Evolutionary conservation across 2,797 vertebrate species (phyloP).

Genomic region (Etheostoma nigrum): DNA sequence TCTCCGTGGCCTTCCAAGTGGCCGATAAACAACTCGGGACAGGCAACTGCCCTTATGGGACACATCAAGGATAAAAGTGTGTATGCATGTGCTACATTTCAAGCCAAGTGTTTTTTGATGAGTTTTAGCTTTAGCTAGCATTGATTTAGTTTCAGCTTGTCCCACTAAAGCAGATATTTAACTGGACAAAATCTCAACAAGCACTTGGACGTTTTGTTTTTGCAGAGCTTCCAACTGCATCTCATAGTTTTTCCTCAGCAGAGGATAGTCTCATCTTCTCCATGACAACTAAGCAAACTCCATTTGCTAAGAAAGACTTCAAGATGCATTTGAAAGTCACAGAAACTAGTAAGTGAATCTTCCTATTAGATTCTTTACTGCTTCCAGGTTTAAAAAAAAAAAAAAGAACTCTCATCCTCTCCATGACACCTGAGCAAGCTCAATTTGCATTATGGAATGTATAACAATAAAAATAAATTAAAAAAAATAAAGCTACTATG

Average conservation of each 20-base stretch:
- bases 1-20: constrained; percentile 47
- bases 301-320: neutral
- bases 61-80: constrained; percentile 18
- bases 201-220: neutral
- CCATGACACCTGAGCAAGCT: neutral
- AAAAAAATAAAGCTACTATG: neutral
- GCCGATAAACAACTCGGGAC: constrained; percentile 49
- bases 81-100: constrained; percentile 24
- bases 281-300: neutral
- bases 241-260: neutral
- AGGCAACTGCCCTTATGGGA: constrained; percentile 50
- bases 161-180: neutral
- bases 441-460: neutral
- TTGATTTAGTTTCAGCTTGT: neutral
- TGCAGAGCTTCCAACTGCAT: neutral
- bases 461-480: too few species aligned
- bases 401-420: neutral
- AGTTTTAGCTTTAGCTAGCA: neutral
- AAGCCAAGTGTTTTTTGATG: neutral
- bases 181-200: neutral
- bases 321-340: neutral
- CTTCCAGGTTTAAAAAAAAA: too few species aligned
- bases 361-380: neutral
- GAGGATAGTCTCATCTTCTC: neutral
- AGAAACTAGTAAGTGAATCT: neutral